Evolutionary conservation across 2,797 vertebrate species (phyloP).

Genomic region (Enteromius viviparus): DNA sequence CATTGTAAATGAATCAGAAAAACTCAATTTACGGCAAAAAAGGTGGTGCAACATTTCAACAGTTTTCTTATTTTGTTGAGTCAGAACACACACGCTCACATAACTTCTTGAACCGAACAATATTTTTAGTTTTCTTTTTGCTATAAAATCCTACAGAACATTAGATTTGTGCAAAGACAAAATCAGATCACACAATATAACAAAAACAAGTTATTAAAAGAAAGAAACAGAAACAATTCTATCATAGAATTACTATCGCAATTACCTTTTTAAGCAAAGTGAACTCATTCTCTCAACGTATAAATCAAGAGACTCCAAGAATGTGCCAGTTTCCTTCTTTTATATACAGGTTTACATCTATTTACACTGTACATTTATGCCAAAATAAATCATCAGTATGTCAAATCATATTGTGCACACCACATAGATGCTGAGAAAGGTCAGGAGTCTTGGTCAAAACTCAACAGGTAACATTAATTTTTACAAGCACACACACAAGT

Average conservation of each 20-base stretch:
- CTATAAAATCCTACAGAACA: slow-evolving; percentile 19
- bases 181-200: slow-evolving; percentile 12
- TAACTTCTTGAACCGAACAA: background rate
- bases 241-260: background rate
- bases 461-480: slow-evolving; percentile 37
- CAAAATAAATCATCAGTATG: slow-evolving; percentile 76
- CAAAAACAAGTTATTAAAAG: slow-evolving; percentile 11
- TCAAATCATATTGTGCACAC: slow-evolving; percentile 79
- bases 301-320: slow-evolving; percentile 24
- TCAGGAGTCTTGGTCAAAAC: slow-evolving; percentile 43
- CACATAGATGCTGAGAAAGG: slow-evolving; percentile 65
- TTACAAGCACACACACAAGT: slow-evolving; percentile 44
- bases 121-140: background rate
- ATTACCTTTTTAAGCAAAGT: slow-evolving; percentile 11
- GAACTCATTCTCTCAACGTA: slow-evolving; percentile 34
- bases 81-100: slow-evolving; percentile 3
- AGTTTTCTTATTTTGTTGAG: slow-evolving; percentile 4
- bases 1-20: slow-evolving; percentile 6
- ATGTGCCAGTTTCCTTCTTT: slow-evolving; percentile 70
- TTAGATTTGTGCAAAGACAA: slow-evolving; percentile 3
- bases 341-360: slow-evolving; percentile 82
- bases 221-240: background rate
- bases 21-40: slow-evolving; percentile 13
- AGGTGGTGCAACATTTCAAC: background rate
- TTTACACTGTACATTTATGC: slow-evolving; percentile 82